These are phyloP conservation scores for Percina caprodes DNA, from an alignment of 2,113 vertebrate species.

Conservation along the genomic window DNA sequence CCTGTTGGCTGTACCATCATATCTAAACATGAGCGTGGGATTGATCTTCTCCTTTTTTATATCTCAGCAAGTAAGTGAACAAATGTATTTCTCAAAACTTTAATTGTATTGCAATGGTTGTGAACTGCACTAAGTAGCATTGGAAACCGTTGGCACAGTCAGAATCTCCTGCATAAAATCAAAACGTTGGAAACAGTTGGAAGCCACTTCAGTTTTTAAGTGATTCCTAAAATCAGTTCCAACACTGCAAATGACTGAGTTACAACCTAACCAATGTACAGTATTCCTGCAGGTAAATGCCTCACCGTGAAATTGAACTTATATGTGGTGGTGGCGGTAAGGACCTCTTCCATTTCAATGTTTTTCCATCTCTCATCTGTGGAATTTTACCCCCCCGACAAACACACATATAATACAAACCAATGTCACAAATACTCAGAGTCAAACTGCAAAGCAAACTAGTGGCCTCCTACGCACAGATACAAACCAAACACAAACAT, in stretches of 20 bases:
- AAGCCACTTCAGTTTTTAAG: too few relatives aligned
- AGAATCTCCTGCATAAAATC: too few relatives aligned
- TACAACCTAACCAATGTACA: slow-evolving; percentile 16
- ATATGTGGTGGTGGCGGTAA: slow-evolving; percentile 45
- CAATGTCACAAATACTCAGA: slow-evolving; percentile 50
- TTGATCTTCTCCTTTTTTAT: not conserved
- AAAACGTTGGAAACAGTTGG: too few relatives aligned
- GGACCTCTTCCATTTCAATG: slow-evolving; percentile 55
- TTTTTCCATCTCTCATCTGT: slow-evolving; percentile 56
- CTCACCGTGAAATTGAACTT: slow-evolving; percentile 54
- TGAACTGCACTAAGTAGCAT: not conserved
- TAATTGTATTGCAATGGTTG: not conserved
- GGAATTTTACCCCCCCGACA: slow-evolving; percentile 32
- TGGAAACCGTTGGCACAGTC: too few relatives aligned
- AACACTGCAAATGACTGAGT: slow-evolving; percentile 13
- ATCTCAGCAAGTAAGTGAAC: not conserved
- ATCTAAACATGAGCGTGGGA: not conserved
- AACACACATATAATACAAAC: slow-evolving; percentile 52
- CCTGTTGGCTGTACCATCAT: not conserved
- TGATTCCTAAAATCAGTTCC: too few relatives aligned
- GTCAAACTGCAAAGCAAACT: slow-evolving; percentile 58
- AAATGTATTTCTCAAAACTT: not conserved
- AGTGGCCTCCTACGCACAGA: slow-evolving; percentile 50
- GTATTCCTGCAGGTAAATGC: slow-evolving; percentile 46
- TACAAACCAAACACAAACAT: slow-evolving; percentile 63